Conservation (phyloP, 2,113 vertebrate genomes). For the Regulus satrapa region DNA sequence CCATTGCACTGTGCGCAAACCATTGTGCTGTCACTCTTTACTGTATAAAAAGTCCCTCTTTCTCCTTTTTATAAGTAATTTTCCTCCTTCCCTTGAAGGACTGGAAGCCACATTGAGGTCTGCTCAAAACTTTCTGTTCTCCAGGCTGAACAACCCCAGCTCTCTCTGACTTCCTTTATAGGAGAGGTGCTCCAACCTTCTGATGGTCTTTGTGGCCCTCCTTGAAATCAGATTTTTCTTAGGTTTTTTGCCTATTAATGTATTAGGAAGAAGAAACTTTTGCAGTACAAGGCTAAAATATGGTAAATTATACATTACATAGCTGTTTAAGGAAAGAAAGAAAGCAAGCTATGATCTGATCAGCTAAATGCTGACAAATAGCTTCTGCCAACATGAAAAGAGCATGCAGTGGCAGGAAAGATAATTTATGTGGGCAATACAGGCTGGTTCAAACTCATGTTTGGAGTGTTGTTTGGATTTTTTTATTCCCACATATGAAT, state of each 20-base stretch:
- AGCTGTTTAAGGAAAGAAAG: background rate
- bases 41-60: background rate
- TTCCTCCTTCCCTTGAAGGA: background rate
- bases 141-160: background rate
- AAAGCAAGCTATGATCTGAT: background rate
- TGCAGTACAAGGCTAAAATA: background rate
- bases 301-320: background rate
- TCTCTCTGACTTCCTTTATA: fast-evolving
- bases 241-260: background rate
- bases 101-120: background rate
- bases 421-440: background rate
- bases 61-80: background rate
- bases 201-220: background rate
- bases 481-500: too few relatives aligned
- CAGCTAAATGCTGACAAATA: background rate
- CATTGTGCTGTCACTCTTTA: background rate
- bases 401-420: background rate
- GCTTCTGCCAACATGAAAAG: background rate
- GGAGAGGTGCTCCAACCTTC: background rate
- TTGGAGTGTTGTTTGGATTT: background rate
- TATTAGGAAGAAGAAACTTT: background rate
- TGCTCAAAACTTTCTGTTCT: background rate
- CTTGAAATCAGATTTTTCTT: background rate
- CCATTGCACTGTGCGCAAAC: too few relatives aligned
- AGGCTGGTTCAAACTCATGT: background rate